Evolutionary conservation across 2,888 invertebrate genomes (phyloP).

Genomic region (Laspeyria flexula): DNA sequence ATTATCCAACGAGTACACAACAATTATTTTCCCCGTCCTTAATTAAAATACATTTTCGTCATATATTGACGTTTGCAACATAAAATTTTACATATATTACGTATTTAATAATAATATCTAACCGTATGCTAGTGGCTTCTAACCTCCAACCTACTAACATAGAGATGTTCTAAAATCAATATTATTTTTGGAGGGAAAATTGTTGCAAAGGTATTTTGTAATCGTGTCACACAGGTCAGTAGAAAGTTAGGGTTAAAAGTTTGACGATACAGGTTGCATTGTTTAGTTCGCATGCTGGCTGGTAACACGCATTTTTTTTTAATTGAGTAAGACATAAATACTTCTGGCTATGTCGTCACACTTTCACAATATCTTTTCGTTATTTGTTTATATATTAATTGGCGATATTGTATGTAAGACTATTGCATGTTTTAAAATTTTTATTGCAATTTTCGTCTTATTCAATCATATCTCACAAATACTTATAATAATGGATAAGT

Average conservation of each 20-base stretch:
- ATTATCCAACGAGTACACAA: not conserved
- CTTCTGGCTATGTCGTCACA: not conserved
- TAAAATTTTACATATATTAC: conserved; percentile 41
- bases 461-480: not conserved
- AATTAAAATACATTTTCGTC: conserved; percentile 35
- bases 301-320: too few species aligned
- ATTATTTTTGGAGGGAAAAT: conserved; percentile 73
- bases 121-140: conserved; percentile 40
- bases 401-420: not conserved
- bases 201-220: conserved; percentile 58
- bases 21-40: conserved; percentile 3
- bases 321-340: not conserved
- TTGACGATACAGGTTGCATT: too few species aligned
- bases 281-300: too few species aligned
- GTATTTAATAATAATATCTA: conserved; percentile 29
- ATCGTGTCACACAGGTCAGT: conserved; percentile 78
- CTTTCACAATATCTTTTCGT: not conserved
- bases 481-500: too few species aligned
- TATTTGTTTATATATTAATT: conserved; percentile 1
- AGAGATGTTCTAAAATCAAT: conserved; percentile 56
- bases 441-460: not conserved
- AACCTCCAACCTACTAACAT: conserved; percentile 66
- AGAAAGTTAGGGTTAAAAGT: conserved; percentile 63
- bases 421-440: too few species aligned
- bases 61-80: conserved; percentile 34